Evolutionary conservation across 2,888 invertebrate species (phyloP).

Genomic region (Nomada flava): DNA sequence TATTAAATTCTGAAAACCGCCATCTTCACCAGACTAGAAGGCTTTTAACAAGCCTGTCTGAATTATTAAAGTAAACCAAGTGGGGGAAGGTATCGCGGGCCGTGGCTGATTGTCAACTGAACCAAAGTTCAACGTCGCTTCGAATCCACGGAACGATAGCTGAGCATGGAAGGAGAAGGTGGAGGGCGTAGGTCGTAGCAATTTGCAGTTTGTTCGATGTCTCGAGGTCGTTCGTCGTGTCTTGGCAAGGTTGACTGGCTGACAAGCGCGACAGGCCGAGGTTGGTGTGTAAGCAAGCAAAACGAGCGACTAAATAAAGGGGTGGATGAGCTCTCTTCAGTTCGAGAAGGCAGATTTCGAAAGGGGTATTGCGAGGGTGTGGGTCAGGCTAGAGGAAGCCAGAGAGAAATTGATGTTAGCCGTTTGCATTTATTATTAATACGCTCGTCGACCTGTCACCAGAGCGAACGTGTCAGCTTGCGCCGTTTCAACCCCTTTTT

Average conservation of each 20-base stretch:
- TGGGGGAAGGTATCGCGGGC: conserved; percentile 31
- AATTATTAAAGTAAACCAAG: conserved; percentile 63
- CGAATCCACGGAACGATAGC: conserved; percentile 41
- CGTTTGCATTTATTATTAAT: conserved; percentile 83
- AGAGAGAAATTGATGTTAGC: conserved; percentile 82
- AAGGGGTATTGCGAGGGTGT: conserved; percentile 40
- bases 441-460: conserved; percentile 80
- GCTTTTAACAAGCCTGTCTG: conserved; percentile 54
- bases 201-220: conserved; percentile 69
- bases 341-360: conserved; percentile 47
- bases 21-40: conserved; percentile 11
- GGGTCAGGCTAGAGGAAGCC: conserved; percentile 51
- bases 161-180: not conserved
- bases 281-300: conserved; percentile 69
- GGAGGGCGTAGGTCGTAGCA: conserved; percentile 50
- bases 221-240: conserved; percentile 62
- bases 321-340: conserved; percentile 52
- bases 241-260: conserved; percentile 51
- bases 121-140: conserved; percentile 55
- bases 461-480: conserved; percentile 78
- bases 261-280: conserved; percentile 62
- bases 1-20: conserved; percentile 5
- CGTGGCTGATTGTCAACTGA: conserved; percentile 54
- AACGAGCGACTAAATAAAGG: conserved; percentile 71
- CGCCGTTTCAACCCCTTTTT: conserved; percentile 73